Base-by-base conservation (phyloP, 2,888 invertebrate species). In the Anticlea derivata region DNA sequence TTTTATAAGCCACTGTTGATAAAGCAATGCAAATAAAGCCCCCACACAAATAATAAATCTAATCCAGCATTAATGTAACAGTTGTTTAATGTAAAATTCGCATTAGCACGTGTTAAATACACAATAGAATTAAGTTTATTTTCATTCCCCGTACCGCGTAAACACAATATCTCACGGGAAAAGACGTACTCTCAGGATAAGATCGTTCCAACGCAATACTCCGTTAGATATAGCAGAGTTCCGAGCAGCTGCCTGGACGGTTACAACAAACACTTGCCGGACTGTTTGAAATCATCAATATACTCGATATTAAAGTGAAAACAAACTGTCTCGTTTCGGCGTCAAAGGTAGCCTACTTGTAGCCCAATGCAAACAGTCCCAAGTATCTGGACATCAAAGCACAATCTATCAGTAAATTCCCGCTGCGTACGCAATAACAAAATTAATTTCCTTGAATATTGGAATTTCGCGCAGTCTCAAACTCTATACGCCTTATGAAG, bases 341-440 rank as follows among this genome's bases (percentile, higher is more conserved):
- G 44, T 45, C 55, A 53, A 49, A 55, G 39, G 30, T 35, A 44
- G n/a, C 27, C 8, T 66, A 68, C 55, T 65, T 45, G 37, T 50
- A 43, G 49, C 68, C 70, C 72, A 76, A 72, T 51, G 58, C 66
- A 73, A 75, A 76, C 70, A 73, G 39, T 50, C 53, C n/a, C 63
- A 69, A 66, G 65, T 65, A 58, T 62, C 61, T 26, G 31, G 41
- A 65, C 68, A 63, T 74, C 74, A 75, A 72, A 70, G 67, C 49
- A 27, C 7, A 41, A 5, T 35, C 12, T 26, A 34, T 45, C 12
- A 39, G 23, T 30, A 26, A 48, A 39, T 44, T 27, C 17, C 38
- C 38, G 31, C 26, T 43, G 31, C 22, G 22, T 20, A 40, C 22
- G 34, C 44, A 11, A 44, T 44, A 45, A 50, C 33, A 33, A 43